phyloP scores from a whole-genome alignment of 2,113 vertebrate species.

The Tyrannus savana region DNA sequence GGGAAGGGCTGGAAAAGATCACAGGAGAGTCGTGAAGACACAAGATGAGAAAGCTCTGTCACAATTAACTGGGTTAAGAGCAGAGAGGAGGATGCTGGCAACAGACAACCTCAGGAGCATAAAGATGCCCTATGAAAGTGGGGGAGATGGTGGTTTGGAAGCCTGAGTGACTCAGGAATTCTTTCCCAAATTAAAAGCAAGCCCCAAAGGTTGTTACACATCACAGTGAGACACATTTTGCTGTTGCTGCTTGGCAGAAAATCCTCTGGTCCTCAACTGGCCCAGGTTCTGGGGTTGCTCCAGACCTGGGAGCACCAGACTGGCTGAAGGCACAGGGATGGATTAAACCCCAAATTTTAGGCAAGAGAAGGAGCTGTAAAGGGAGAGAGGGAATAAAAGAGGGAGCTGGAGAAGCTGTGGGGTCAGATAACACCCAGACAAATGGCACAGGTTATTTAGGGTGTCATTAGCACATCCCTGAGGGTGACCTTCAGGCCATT shows the following conservation, averaged over 20 bases:
- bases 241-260: background rate
- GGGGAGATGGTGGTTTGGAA: background rate
- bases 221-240: rapidly evolving
- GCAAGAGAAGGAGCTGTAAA: background rate
- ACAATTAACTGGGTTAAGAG: background rate
- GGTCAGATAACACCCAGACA: background rate
- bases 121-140: background rate
- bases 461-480: background rate
- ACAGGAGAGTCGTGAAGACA: background rate
- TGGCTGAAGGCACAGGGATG: rapidly evolving
- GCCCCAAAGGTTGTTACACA: background rate
- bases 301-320: rapidly evolving
- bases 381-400: background rate
- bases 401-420: background rate
- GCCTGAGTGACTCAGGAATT: background rate
- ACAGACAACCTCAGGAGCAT: background rate
- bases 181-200: background rate
- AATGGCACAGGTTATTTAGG: background rate
- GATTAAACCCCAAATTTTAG: background rate
- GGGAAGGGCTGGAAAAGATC: background rate
- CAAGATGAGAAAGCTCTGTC: background rate
- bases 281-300: background rate
- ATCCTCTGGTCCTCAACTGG: background rate
- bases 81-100: rapidly evolving
- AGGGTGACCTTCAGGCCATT: background rate